Evolutionary conservation across 53 echinoderm and acorn worm species (phyloP), one percentile per base, ranked within the genome.

Genomic region (Astropecten irregularis): DNA sequence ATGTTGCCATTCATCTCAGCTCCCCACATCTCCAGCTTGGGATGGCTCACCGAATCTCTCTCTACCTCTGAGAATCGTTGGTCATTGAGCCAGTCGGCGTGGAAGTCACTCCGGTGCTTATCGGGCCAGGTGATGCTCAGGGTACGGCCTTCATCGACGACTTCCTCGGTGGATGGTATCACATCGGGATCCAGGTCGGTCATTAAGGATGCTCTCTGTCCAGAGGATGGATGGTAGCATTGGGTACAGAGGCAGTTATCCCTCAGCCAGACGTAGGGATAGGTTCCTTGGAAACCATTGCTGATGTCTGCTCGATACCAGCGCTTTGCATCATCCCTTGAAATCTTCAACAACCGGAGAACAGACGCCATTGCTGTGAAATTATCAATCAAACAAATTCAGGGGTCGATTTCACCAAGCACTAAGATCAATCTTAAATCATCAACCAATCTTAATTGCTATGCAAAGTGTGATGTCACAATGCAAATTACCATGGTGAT

Each of bases 131-230:
- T 84, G 49, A 90, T 72, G 38, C 79, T 77, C 13, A 90, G 69
- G 38, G 51, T 20, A 15, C 51, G 20, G 9, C 85, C 90, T 2
- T 85, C 54, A 14, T 81, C 26, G 11, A 71, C 33, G 26, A 90
- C 25, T 59, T 71, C 58, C 39, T 90, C 73, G 0, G 72, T 18
- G 0, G 49, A 55, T 16, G 90, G 90, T 49, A 53, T 81, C 56
- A 90, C 76, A 26, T 90, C 90, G n/a, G 86, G 86, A 57, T 90
- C 90, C 13, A 90, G 28, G 68, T 90, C 52, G 1, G 82, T 76
- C 82, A 85, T 85, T 29, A 85, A 73, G 2, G 63, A 54, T 0
- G 81, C 27, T 18, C 86, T 64, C 18, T 90, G 90, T 54, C 73
- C 71, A 15, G 86, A 90, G 2, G 36, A 51, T 3, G 90, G 82